phyloP scores from a whole-genome alignment of 2,888 invertebrate species.

The Rhodophaea formosa region DNA sequence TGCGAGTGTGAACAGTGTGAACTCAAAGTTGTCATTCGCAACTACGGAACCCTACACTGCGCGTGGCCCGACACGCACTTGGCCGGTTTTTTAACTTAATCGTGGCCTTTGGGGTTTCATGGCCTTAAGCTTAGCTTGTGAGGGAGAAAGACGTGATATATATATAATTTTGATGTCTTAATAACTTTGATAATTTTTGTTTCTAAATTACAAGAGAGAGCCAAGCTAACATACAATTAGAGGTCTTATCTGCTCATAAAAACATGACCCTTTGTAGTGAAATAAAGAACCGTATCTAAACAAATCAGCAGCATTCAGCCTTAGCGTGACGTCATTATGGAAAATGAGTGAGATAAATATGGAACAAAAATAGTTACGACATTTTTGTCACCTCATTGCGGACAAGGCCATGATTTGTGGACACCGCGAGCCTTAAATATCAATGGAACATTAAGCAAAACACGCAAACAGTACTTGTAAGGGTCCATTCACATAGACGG shows the following conservation, averaged over 20 bases:
- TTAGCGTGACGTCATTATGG: constrained; percentile 5
- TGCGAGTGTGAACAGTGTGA: too few species aligned
- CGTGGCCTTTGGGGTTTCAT: too few species aligned
- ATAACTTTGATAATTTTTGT: too few species aligned
- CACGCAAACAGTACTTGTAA: not conserved
- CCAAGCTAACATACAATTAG: too few species aligned
- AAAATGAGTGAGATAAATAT: constrained; percentile 15
- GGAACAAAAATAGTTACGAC: constrained; percentile 7
- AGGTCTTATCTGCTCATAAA: not conserved
- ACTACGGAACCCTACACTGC: too few species aligned
- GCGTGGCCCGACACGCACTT: too few species aligned
- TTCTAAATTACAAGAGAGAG: too few species aligned
- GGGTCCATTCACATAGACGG: not conserved
- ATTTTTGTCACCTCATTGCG: constrained; percentile 18
- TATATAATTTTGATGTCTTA: too few species aligned
- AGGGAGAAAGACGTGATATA: too few species aligned
- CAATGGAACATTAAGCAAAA: constrained; percentile 5
- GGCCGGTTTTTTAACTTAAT: too few species aligned
- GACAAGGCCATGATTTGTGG: constrained; percentile 14
- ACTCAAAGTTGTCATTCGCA: too few species aligned
- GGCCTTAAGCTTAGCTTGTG: too few species aligned
- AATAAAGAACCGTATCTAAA: constrained; percentile 3
- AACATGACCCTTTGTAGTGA: not conserved
- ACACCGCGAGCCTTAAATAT: constrained; percentile 4
- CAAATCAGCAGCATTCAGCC: not conserved